A percentile compares a stretch with the other conserved stretches of the same genome.
Conservation (phyloP, 2,888 invertebrate genomes). For the Corbicula japonica region DNA sequence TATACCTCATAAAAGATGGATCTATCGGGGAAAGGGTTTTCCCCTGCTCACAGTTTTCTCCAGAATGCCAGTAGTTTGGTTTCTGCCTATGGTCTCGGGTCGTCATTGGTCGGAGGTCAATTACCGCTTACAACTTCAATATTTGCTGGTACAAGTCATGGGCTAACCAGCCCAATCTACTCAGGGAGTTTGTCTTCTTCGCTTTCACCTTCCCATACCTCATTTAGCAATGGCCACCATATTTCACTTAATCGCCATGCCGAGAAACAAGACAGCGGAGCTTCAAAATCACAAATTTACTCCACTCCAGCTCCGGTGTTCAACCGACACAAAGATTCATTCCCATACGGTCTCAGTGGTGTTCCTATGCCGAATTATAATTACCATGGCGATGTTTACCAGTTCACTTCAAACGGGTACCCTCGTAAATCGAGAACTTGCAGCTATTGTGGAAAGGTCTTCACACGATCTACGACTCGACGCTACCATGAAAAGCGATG, state of each 20-base stretch:
- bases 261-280: constrained; percentile 37
- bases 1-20: constrained; percentile 54
- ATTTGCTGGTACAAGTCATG: constrained; percentile 55
- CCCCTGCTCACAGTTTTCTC: constrained; percentile 61
- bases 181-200: constrained; percentile 63
- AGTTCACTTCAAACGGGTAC: constrained; percentile 81
- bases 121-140: constrained; percentile 59
- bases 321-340: constrained; percentile 70
- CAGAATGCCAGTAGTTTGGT: constrained; percentile 61
- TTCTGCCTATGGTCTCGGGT: constrained; percentile 60
- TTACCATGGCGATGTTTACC: constrained; percentile 80
- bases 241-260: constrained; percentile 46
- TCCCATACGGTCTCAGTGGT: constrained; percentile 82
- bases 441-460: constrained; percentile 82
- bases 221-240: constrained; percentile 65
- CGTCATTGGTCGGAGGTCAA: constrained; percentile 50
- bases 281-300: constrained; percentile 62
- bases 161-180: constrained; percentile 59
- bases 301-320: constrained; percentile 64
- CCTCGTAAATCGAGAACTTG: constrained; percentile 82
- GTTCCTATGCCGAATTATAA: constrained; percentile 81
- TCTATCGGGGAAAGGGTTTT: constrained; percentile 57
- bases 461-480: constrained; percentile 83
- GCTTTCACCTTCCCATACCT: constrained; percentile 58
- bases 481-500: constrained; percentile 83